phyloP scores from a whole-genome alignment of 1,140 invertebrate genomes.

The Drosophila triauraria region DNA sequence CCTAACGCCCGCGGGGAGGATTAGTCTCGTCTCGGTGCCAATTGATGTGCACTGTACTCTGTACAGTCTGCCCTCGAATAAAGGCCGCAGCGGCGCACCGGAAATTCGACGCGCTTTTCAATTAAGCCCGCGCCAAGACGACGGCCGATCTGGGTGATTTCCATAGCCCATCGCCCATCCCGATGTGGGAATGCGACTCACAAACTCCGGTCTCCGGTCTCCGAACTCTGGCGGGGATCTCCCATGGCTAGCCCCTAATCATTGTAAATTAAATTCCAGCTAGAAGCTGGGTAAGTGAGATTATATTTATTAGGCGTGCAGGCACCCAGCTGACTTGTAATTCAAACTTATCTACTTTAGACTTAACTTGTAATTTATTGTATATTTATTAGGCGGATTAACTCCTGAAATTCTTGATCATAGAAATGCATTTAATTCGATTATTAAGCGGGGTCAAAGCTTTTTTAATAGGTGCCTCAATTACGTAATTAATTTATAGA shows the following conservation, averaged over 20 bases:
- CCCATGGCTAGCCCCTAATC: constrained; percentile 14
- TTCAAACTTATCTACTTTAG: not conserved
- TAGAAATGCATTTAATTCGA: not conserved
- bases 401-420: not conserved
- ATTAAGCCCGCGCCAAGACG: constrained; percentile 55
- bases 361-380: not conserved
- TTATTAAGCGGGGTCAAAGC: not conserved
- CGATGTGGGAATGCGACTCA: constrained; percentile 3
- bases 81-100: constrained; percentile 22
- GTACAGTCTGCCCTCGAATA: constrained; percentile 35
- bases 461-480: not conserved
- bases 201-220: constrained; percentile 10
- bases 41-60: constrained; percentile 61
- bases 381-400: not conserved
- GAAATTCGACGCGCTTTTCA: constrained; percentile 82
- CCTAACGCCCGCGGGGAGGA: constrained; percentile 29
- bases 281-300: not conserved
- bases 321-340: not conserved
- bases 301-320: not conserved
- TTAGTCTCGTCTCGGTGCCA: constrained; percentile 49
- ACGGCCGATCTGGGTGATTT: constrained; percentile 38
- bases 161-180: not conserved
- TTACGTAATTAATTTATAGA: too few species aligned
- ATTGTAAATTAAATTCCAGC: constrained; percentile 3
- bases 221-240: not conserved